Evolutionary conservation across 1,140 invertebrate genomes (phyloP).

Genomic region (Bombus confusus): DNA sequence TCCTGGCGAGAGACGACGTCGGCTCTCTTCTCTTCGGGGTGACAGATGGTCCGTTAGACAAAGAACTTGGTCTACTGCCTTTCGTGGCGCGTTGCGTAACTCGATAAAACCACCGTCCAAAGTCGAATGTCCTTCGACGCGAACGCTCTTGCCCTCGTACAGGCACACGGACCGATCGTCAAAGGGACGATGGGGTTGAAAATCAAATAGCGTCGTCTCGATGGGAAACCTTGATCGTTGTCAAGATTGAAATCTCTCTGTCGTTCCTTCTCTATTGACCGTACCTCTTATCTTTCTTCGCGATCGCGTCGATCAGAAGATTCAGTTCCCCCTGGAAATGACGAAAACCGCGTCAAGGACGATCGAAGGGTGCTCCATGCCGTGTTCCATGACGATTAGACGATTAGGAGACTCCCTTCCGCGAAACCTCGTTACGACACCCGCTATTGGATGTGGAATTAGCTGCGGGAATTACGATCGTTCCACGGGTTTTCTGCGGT

Average conservation of each 20-base stretch:
- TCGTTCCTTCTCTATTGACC: slow-evolving; percentile 16
- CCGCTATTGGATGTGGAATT: slow-evolving; percentile 53
- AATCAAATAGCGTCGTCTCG: slow-evolving; percentile 70
- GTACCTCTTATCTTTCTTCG: slow-evolving; percentile 45
- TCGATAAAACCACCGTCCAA: slow-evolving; percentile 71
- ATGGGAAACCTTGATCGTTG: slow-evolving; percentile 49
- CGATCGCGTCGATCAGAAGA: slow-evolving; percentile 52
- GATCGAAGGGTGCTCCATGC: slow-evolving; percentile 40
- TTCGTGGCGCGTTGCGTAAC: slow-evolving; percentile 74
- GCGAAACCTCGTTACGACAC: slow-evolving; percentile 50
- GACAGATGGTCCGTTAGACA: slow-evolving; percentile 75
- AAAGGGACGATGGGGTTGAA: slow-evolving; percentile 71
- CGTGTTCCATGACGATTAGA: slow-evolving; percentile 58
- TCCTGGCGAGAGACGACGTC: background rate
- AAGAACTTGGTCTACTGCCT: slow-evolving; percentile 71
- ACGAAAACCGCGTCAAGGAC: slow-evolving; percentile 16
- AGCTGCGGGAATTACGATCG: slow-evolving; percentile 43
- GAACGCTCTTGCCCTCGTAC: background rate
- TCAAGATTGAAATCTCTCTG: slow-evolving; percentile 48
- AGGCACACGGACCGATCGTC: background rate
- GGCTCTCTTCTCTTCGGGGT: slow-evolving; percentile 53
- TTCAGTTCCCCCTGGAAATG: slow-evolving; percentile 24
- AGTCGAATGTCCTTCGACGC: slow-evolving; percentile 58
- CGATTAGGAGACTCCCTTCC: slow-evolving; percentile 53
- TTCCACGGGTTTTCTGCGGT: background rate